Evolutionary conservation across 2,888 invertebrate genomes (phyloP), one percentile per base, ranked within the genome.

Genomic region (Salpingus planirostris): DNA sequence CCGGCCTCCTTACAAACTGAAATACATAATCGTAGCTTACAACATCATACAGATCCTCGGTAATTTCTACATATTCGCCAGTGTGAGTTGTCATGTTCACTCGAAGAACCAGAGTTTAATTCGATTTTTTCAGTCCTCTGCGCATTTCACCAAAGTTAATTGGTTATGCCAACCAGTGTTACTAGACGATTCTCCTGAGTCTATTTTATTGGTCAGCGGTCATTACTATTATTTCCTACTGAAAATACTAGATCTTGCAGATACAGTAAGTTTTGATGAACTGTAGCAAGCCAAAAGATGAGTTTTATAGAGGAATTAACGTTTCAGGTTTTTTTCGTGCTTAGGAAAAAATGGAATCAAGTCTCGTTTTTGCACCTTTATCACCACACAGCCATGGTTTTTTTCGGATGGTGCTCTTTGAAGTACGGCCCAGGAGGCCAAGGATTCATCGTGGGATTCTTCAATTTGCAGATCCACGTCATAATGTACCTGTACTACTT

Each of bases 401-500:
- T 26, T 8, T 4, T 5, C 6, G 10, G 26, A 3, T 26, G 26
- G 26, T 6, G 3, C 11, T 5, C 4, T 7, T 7, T 7, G 13
- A 11, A 6, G 5, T 26, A 11, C 13, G 5, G 13, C 11, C 11
- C 26, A 6, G 26, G 13, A 12, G 13, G 11, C 5, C 26, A 7
- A 26, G 11, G 13, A 7, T 5, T 11, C 6, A 6, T 4, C 5
- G 12, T 26, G 6, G 26, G 26, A 12, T 26, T 13, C 6, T 11
- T 13, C 12, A 26, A 26, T 26, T 7, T 5, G 4, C 13, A 13
- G 6, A 13, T 26, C 11, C 26, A 26, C 13, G 6, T 6, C 10
- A 13, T 26, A 7, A 26, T 26, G 26, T 26, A 26, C 10, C 6
- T 26, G 11, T 26, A 26, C 11, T 26, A 26, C 13, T 6, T 26